phyloP scores from a whole-genome alignment of 1,140 invertebrate genomes.

The Nephila pilipes region DNA sequence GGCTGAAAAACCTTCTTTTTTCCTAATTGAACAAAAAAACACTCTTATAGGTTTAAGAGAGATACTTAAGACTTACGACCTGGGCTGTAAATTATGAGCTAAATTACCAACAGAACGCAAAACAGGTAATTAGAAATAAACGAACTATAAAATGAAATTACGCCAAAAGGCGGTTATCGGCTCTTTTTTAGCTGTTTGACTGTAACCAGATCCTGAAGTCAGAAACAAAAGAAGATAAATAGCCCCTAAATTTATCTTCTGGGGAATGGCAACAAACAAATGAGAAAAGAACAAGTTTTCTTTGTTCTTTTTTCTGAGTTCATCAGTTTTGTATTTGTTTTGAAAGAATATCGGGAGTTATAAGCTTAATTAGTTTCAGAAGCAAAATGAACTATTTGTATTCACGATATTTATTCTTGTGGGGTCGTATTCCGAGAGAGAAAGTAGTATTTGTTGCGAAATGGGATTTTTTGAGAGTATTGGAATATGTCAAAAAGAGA shows the following conservation, averaged over 20 bases:
- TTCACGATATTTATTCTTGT: neutral
- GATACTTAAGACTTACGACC: neutral
- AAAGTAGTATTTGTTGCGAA: neutral
- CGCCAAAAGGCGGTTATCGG: neutral
- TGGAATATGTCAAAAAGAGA: neutral
- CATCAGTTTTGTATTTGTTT: conserved; percentile 1
- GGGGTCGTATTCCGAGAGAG: neutral
- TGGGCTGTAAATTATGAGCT: neutral
- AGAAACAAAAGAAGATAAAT: conserved; percentile 36
- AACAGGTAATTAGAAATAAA: conserved; percentile 1
- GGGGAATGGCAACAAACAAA: conserved; percentile 20
- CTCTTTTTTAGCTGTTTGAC: neutral
- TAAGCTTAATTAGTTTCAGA: neutral
- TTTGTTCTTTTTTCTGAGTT: neutral
- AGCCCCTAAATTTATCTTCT: conserved; percentile 14
- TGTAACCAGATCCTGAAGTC: neutral
- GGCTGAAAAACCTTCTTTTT: too few relatives aligned
- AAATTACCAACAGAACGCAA: neutral
- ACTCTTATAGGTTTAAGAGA: neutral
- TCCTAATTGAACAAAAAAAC: neutral
- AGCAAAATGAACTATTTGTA: neutral
- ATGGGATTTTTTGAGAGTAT: neutral
- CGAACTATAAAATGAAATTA: neutral
- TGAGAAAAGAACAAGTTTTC: neutral
- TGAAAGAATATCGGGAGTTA: neutral